Evolutionary conservation across 2,888 invertebrate genomes (phyloP), one percentile per base, ranked within the genome.

Genomic region (Mesorhabditis sp.): DNA sequence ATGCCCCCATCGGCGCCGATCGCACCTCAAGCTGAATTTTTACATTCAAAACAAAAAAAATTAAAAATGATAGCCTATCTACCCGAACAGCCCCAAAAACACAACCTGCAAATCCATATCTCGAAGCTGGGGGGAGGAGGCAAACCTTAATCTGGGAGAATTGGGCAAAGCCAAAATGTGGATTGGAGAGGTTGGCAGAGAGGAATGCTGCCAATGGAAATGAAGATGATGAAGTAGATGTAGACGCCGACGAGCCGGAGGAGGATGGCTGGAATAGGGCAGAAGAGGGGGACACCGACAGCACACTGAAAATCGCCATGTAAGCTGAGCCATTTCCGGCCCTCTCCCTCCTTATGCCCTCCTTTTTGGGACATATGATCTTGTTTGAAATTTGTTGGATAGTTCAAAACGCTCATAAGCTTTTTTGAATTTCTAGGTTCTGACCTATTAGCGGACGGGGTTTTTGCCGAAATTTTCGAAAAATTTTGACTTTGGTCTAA

Each of bases 121-220:
- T 28, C 28, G 28, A 28, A 28, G 28, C 28, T 28, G 28, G 28
- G 28, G 28, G 28, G 28, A 28, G 28, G 28, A 28, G 28, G 28
- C 28, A 28, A 28, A 50, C 58, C 58, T 50, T 50, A n/a, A 50
- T 50, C n/a, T 50, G 58, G 7, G 58, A 50, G 58, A 50, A 50
- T 50, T 50, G 58, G 58, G 58, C 58, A 50, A 50, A 50, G n/a
- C 58, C 58, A n/a, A 50, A n/a, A 13, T 50, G 58, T 10, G 58
- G 58, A 28, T 28, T 28, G 28, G 28, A 28, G 28, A 28, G 28
- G 28, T 28, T 28, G 7, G 58, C 58, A 50, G 58, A n/a, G 7
- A 10, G 58, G 58, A n/a, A n/a, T 13, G 7, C 58, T 10, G 58
- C 7, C n/a, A 50, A 50, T 50, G 58, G n/a, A 50, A 50, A 50